Conservation (phyloP, 2,888 invertebrate species). For the Meta bourneti region DNA sequence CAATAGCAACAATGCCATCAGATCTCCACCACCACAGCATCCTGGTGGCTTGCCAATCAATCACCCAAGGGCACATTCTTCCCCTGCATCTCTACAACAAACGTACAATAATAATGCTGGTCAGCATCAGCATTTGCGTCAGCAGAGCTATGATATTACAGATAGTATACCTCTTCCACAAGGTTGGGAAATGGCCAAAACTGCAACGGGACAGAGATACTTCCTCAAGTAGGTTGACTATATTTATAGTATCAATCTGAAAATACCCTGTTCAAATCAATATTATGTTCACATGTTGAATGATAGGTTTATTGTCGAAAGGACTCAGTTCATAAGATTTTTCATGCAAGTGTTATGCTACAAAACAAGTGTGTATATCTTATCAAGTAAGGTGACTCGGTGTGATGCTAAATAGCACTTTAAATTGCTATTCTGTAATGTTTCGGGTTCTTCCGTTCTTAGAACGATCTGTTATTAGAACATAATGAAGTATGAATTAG, state of each 20-base stretch:
- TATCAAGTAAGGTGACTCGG: too few relatives aligned
- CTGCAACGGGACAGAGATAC: constrained; percentile 81
- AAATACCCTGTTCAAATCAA: neutral
- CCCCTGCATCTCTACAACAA: constrained; percentile 96
- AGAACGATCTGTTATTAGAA: too few relatives aligned
- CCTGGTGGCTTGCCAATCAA: constrained; percentile 83
- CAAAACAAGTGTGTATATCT: too few relatives aligned
- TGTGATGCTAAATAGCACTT: too few relatives aligned
- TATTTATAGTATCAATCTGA: neutral
- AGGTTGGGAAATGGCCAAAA: constrained; percentile 82
- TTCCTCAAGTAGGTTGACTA: constrained; percentile 79
- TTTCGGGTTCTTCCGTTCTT: too few relatives aligned
- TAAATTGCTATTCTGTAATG: too few relatives aligned
- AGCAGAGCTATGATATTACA: constrained; percentile 81
- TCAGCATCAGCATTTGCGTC: constrained; percentile 82
- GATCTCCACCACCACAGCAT: constrained; percentile 65
- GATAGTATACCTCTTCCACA: constrained; percentile 81
- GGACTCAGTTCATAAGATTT: neutral
- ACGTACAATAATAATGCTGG: constrained; percentile 84
- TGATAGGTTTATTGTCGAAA: neutral
- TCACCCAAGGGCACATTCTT: constrained; percentile 96
- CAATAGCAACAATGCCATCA: constrained; percentile 16
- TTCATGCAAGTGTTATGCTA: too few relatives aligned
- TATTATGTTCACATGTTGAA: neutral
- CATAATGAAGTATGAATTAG: too few relatives aligned